A percentile compares a stretch with the other conserved stretches of the same genome.
These are phyloP conservation scores for Crypturellus tataupa DNA, from an alignment of 2,797 vertebrate species.

Conservation along the genomic window DNA sequence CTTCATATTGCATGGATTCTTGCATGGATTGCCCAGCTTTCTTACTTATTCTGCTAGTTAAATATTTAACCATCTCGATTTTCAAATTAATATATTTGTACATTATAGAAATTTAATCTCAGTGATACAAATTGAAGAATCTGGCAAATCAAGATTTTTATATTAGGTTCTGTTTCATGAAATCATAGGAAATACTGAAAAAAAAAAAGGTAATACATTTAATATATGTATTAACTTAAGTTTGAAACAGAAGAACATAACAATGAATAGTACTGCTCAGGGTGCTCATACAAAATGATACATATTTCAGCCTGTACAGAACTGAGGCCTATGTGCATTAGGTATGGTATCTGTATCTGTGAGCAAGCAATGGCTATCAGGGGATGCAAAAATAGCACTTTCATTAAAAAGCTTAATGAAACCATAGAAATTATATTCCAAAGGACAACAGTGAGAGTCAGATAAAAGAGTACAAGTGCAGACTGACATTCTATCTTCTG, in stretches of 20 bases:
- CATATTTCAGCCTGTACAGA: background rate
- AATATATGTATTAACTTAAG: background rate
- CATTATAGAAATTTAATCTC: background rate
- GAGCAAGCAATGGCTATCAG: background rate
- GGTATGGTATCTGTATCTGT: background rate
- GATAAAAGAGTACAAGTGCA: background rate
- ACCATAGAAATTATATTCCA: background rate
- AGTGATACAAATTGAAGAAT: background rate
- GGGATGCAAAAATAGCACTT: background rate
- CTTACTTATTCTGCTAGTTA: background rate
- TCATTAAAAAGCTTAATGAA: background rate
- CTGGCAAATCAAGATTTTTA: background rate
- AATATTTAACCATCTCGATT: constrained; percentile 8
- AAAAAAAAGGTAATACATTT: constrained; percentile 17
- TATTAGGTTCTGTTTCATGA: background rate
- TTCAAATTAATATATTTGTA: background rate
- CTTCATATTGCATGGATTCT: background rate
- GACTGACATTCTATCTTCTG: background rate
- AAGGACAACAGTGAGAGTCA: background rate
- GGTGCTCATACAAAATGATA: background rate
- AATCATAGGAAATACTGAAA: constrained; percentile 32
- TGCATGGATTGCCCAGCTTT: background rate
- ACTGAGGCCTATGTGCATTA: background rate
- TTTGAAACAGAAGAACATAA: background rate
- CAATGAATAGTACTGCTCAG: background rate